Percentiles rank a stretch among this genome's conserved stretches.
These are phyloP conservation scores for Plagiodera versicolora DNA, from an alignment of 2,888 invertebrate species.

Conservation along the genomic window DNA sequence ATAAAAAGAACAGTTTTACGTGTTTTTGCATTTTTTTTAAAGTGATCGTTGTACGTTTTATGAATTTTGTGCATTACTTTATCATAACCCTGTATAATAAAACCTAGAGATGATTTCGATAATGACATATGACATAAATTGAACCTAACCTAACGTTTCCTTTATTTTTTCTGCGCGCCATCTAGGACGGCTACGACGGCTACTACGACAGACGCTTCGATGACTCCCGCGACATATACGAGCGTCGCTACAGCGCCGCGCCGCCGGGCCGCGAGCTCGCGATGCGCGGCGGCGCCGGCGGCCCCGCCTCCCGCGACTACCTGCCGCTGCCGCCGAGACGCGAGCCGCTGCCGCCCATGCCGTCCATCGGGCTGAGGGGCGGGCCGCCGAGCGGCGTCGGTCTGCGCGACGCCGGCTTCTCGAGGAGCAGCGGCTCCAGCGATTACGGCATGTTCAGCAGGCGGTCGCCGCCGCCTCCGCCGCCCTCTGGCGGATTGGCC, in stretches of 20 bases:
- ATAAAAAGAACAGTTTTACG: no score
- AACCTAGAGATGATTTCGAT: no score
- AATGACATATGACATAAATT: no score
- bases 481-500: conserved; percentile 58
- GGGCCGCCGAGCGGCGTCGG: conserved; percentile 68
- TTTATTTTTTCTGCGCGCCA: neutral
- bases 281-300: conserved; percentile 51
- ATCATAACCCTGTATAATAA: no score
- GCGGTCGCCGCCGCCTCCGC: conserved; percentile 69
- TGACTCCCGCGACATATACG: conserved; percentile 77
- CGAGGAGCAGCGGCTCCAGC: conserved; percentile 56
- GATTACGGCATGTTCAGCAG: conserved; percentile 84
- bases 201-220: conserved; percentile 84
- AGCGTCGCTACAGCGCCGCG: conserved; percentile 72
- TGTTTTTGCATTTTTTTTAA: no score
- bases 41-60: no score
- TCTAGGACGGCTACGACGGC: conserved; percentile 71
- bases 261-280: conserved; percentile 55
- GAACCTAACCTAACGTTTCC: no score
- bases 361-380: conserved; percentile 56
- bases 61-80: no score
- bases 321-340: conserved; percentile 69
- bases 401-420: conserved; percentile 65
- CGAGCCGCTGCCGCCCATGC: conserved; percentile 77
- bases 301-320: conserved; percentile 60